phyloP scores from a whole-genome alignment of 2,888 invertebrate species.

The Portevinia maculata region DNA sequence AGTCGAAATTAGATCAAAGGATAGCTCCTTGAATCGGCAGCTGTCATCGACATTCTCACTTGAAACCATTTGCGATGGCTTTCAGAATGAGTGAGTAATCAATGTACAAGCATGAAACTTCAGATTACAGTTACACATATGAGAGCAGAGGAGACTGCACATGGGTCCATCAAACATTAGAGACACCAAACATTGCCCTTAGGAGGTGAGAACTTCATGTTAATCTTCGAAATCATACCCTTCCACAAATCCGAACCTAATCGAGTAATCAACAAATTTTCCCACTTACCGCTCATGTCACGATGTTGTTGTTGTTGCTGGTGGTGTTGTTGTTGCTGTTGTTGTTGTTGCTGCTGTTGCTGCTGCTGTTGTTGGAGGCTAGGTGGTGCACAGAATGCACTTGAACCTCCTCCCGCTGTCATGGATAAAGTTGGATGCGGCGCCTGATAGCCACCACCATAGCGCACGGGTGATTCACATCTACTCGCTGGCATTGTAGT shows the following conservation, averaged over 20 bases:
- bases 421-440: conserved; percentile 78
- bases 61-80: conserved; percentile 34
- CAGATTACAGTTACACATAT: background rate
- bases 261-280: conserved; percentile 27
- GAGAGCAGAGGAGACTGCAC: too few relatives aligned
- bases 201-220: conserved; percentile 34
- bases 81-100: conserved; percentile 49
- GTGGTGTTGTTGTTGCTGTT: conserved; percentile 79
- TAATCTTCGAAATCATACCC: background rate
- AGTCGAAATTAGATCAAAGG: conserved; percentile 50
- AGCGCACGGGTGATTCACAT: conserved; percentile 63
- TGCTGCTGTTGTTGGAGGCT: conserved; percentile 80
- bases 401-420: conserved; percentile 79
- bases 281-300: conserved; percentile 76
- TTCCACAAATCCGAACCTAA: conserved; percentile 10
- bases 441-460: conserved; percentile 55
- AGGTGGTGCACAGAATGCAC: conserved; percentile 82
- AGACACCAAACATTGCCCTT: conserved; percentile 1
- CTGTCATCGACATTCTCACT: conserved; percentile 55
- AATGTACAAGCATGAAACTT: conserved; percentile 1
- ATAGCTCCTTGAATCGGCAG: conserved; percentile 37
- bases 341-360: conserved; percentile 76
- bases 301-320: conserved; percentile 76
- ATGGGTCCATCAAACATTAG: conserved; percentile 11
- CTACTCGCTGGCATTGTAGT: conserved; percentile 75